phyloP scores from a whole-genome alignment of 2,888 invertebrate genomes.

The Athalia circularis region DNA sequence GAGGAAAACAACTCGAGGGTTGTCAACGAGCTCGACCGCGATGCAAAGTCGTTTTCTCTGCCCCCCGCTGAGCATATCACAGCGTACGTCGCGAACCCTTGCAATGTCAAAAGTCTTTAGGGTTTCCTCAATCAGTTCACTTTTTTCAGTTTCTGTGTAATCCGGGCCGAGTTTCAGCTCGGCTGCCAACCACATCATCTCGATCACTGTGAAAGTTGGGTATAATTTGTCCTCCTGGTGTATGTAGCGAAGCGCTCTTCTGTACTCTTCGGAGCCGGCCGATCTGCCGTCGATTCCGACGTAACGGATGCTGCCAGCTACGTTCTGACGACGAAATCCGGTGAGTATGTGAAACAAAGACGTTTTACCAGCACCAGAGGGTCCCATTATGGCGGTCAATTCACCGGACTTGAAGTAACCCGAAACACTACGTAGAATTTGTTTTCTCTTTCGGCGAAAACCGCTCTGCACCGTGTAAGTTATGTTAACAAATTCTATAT shows the following conservation, averaged over 20 bases:
- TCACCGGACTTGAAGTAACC: slow-evolving; percentile 84
- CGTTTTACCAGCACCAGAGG: slow-evolving; percentile 90
- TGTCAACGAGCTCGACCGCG: slow-evolving; percentile 91
- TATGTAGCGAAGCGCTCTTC: slow-evolving; percentile 90
- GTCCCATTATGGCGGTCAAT: slow-evolving; percentile 91
- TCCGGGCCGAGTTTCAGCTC: slow-evolving; percentile 83
- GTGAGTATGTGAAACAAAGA: slow-evolving; percentile 91
- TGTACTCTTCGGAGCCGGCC: slow-evolving; percentile 74
- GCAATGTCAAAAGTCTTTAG: slow-evolving; percentile 83
- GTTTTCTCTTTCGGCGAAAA: slow-evolving; percentile 72
- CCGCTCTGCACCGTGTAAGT: slow-evolving; percentile 76
- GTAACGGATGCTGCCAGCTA: slow-evolving; percentile 81
- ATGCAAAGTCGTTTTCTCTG: slow-evolving; percentile 92
- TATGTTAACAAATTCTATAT: slow-evolving; percentile 83
- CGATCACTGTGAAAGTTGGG: slow-evolving; percentile 87
- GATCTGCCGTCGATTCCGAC: slow-evolving; percentile 76
- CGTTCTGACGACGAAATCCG: slow-evolving; percentile 86
- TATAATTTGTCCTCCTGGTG: slow-evolving; percentile 90
- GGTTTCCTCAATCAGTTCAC: slow-evolving; percentile 84
- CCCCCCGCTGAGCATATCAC: slow-evolving; percentile 88
- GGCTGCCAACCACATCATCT: slow-evolving; percentile 89
- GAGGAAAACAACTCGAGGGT: slow-evolving; percentile 91
- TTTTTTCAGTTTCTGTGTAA: slow-evolving; percentile 77
- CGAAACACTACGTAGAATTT: slow-evolving; percentile 80
- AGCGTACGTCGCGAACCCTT: slow-evolving; percentile 82